Conservation (phyloP, 2,113 vertebrate species). For the Porphyrio hochstetteri region DNA sequence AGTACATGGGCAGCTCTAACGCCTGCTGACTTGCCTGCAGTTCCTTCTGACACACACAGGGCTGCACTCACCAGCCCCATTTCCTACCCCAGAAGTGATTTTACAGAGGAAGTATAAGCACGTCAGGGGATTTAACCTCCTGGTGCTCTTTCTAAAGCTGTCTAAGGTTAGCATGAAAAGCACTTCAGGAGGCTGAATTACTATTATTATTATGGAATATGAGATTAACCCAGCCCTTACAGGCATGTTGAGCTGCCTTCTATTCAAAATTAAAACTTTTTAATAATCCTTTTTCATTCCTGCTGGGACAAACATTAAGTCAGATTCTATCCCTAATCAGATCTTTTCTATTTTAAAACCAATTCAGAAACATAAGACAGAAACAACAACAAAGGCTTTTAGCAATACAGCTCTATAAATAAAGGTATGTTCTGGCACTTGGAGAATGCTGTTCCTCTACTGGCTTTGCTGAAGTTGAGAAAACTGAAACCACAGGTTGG, state of each 20-base stretch:
- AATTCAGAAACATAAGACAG: not conserved
- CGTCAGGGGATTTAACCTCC: not conserved
- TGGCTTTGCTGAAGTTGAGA: not conserved
- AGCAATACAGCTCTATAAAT: not conserved
- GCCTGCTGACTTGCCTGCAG: not conserved
- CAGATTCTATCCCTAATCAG: conserved; percentile 51
- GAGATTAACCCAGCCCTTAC: conserved; percentile 31
- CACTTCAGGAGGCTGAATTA: conserved; percentile 43
- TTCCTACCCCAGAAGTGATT: not conserved
- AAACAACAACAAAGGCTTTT: not conserved
- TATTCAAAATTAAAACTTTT: conserved; percentile 27
- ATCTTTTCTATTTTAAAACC: conserved; percentile 31
- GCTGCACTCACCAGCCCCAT: not conserved
- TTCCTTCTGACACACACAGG: not conserved
- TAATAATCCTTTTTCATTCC: conserved; percentile 48
- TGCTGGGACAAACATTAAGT: conserved; percentile 42
- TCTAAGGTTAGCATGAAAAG: conserved; percentile 25
- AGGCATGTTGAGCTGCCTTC: conserved; percentile 27
- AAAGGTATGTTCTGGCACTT: not conserved
- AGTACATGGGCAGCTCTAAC: not conserved
- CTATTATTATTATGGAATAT: conserved; percentile 44
- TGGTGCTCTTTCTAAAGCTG: not conserved
- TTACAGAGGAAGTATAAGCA: not conserved
- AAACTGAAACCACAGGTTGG: not conserved
- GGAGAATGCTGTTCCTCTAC: not conserved